Evolutionary conservation across 2,797 vertebrate species (phyloP), one percentile per base, ranked within the genome.

Genomic region (Microcaecilia unicolor): DNA sequence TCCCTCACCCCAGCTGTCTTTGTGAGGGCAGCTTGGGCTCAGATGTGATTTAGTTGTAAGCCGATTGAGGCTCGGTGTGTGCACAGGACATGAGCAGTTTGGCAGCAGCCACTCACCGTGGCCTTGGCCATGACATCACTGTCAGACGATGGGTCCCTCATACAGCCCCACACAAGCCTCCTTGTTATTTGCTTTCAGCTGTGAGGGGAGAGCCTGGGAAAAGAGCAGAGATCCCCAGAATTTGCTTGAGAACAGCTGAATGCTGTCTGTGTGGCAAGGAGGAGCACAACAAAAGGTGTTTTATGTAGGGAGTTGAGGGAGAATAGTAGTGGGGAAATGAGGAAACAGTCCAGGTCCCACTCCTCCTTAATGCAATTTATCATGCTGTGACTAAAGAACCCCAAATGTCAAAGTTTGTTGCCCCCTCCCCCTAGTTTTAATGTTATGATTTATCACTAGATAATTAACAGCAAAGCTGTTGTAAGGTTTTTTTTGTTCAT

Each of bases 21-120:
- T 79, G 65, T 70, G 53, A 41, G 29, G 54, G 48, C 30, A 64
- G 72, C 46, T 40, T 69, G 65, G 62, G 62, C 64, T 19, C 41
- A 58, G 74, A 69, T 53, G 70, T 57, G 65, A 67, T 69, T 77
- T 44, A 54, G 62, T 52, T 49, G 58, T 64, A 69, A 65, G 72
- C 63, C 52, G 68, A 63, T 57, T 65, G 74, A 64, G 44, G 10
- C 44, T 48, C 58, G 57, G 66, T 58, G 73, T 54, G 51, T 80
- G 83, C 72, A 73, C 61, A 63, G 73, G 80, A 74, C 64, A 76
- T 86, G 83, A 82, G 69, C 84, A 72, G 86, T 70, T 74, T 36
- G 34, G 48, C 52, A 10, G 40, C 70, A 74, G 79, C 88, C 88
- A 88, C 79, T 90, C 79, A 69, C 48, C 4, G 41, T 15, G 15